Evolutionary conservation across 2,888 invertebrate species (phyloP).

Genomic region (Tenthredo amoena): DNA sequence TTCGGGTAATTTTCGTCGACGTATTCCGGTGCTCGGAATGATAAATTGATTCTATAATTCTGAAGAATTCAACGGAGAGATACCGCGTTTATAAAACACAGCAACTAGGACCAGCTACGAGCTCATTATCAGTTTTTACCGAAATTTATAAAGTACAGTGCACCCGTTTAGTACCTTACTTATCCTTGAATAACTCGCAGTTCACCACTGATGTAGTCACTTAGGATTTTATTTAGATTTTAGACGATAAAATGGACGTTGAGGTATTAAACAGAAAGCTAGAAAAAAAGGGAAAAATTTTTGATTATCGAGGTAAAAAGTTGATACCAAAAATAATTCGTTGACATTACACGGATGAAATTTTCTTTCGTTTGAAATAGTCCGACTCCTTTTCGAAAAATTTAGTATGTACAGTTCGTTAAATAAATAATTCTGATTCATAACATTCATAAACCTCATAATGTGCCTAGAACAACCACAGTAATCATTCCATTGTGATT

Average conservation of each 20-base stretch:
- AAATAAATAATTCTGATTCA: slow-evolving; percentile 14
- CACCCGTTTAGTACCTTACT: neutral
- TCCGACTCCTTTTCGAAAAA: neutral
- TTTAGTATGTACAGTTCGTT: neutral
- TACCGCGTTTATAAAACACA: slow-evolving; percentile 21
- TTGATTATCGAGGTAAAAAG: neutral
- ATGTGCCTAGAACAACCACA: neutral
- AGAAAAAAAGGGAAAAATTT: neutral
- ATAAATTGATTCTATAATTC: slow-evolving; percentile 28
- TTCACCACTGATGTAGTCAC: neutral
- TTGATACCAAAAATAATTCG: neutral
- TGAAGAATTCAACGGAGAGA: neutral
- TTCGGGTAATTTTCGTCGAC: slow-evolving; percentile 6
- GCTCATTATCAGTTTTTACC: slow-evolving; percentile 28
- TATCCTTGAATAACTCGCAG: neutral
- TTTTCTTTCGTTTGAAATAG: neutral
- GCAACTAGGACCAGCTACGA: neutral
- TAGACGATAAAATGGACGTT: neutral
- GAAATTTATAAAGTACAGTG: slow-evolving; percentile 1
- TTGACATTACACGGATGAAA: neutral
- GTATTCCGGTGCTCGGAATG: neutral
- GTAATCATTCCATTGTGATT: slow-evolving; percentile 44
- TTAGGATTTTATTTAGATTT: neutral
- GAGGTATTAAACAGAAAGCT: neutral
- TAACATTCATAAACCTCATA: neutral